Evolutionary conservation across 2,113 vertebrate genomes (phyloP), one percentile per base, ranked within the genome.

Genomic region (Damaliscus lunatus): DNA sequence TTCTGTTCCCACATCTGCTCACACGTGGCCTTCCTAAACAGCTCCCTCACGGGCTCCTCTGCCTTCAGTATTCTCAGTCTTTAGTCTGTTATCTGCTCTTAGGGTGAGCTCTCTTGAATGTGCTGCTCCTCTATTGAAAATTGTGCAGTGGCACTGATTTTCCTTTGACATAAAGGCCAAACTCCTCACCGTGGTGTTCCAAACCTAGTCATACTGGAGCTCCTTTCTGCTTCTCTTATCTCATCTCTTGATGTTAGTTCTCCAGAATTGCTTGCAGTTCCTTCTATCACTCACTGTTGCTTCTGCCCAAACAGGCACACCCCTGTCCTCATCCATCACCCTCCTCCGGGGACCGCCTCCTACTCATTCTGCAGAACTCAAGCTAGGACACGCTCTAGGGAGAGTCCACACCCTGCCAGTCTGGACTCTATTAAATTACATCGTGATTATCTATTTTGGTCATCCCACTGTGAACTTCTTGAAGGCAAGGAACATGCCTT

Each of bases 321-420:
- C 25, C n/a, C 29, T 36, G n/a, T 62, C 7, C 48, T 52, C 52
- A 7, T 21, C 80, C 3, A 0, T n/a, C 11, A 1, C 1, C 21
- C 14, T 50, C n/a, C 25, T 57, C 43, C 46, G 43, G 31, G 52
- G 27, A 27, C 46, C 2, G 36, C 33, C 15, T 31, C 46, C 23
- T 29, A n/a, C 3, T 74, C 12, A 10, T 62, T 55, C 77, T 88
- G 31, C 40, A 94, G 46, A 83, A 60, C 77, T 92, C 52, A 92
- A 67, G 50, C n/a, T 14, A 23, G 17, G 27, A 80, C 12, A 19
- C 12, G 3, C 7, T 88, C 3, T 25, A 43, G 48, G 21, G 81
- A 64, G 60, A 82, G 6, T 27, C 25, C 57, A 59, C 25, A 59
- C 57, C 11, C 43, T 21, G 17, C 53, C 55, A 62, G 16, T 36